Evolutionary conservation across 2,797 vertebrate genomes (phyloP).

Genomic region (Cuniculus paca): DNA sequence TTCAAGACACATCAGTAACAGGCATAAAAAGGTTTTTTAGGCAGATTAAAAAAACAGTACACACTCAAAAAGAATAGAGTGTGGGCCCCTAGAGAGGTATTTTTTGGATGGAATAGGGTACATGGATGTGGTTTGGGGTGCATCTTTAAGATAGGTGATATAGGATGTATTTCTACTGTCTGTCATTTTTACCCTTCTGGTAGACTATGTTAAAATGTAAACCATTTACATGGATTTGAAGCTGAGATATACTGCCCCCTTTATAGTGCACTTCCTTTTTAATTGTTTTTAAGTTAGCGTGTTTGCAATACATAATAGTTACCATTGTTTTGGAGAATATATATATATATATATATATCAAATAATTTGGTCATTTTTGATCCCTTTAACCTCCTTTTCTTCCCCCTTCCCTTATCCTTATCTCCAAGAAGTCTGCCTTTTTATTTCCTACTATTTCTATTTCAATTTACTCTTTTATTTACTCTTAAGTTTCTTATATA

Average conservation of each 20-base stretch:
- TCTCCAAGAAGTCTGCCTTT: not conserved
- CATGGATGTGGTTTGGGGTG: not conserved
- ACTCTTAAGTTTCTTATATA: not conserved
- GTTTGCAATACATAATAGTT: not conserved
- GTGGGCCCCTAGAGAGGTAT: not conserved
- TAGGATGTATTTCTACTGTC: not conserved
- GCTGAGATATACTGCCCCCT: not conserved
- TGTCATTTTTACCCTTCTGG: not conserved
- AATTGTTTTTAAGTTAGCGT: not conserved
- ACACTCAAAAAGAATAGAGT: not conserved
- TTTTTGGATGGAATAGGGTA: not conserved
- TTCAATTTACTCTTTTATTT: not conserved
- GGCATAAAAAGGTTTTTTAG: not conserved
- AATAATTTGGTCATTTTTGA: not conserved
- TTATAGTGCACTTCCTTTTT: not conserved
- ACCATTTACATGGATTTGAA: not conserved
- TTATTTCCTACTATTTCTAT: not conserved
- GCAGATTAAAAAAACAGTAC: not conserved
- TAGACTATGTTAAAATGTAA: not conserved
- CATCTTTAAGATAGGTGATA: not conserved
- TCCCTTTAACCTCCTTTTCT: not conserved
- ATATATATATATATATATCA: not conserved
- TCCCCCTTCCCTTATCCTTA: not conserved
- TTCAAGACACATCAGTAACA: not conserved
- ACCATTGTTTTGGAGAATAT: not conserved